Percentiles rank a stretch among this genome's conserved stretches.
phyloP scores from a whole-genome alignment of 2,113 vertebrate species.

The Apteryx owenii region DNA sequence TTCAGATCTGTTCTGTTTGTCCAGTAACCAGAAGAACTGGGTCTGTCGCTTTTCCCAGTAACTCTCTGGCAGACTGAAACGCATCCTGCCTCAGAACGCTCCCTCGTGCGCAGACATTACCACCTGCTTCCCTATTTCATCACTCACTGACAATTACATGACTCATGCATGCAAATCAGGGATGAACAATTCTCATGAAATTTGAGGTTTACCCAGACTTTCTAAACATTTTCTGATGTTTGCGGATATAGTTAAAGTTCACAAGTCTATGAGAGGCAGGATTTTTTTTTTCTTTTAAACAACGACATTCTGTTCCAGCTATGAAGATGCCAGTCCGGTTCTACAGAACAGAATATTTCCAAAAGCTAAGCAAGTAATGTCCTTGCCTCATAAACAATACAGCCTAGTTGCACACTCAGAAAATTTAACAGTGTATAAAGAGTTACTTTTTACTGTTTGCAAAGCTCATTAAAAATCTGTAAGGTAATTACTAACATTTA shows the following conservation, averaged over 20 bases:
- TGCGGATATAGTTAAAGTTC: slow-evolving; percentile 11
- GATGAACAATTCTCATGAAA: slow-evolving; percentile 16
- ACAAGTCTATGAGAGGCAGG: background rate
- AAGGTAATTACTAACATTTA: background rate
- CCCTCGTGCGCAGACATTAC: background rate
- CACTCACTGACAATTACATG: slow-evolving; percentile 49
- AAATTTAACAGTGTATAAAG: background rate
- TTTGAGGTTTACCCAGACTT: slow-evolving; percentile 35
- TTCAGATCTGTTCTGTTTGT: background rate
- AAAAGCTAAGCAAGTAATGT: background rate
- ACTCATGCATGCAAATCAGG: slow-evolving; percentile 48
- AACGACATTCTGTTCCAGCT: background rate
- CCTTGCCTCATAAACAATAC: background rate
- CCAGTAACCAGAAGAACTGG: background rate
- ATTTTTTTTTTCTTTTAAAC: background rate
- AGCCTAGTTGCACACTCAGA: background rate
- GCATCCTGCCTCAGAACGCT: background rate
- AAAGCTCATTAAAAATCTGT: background rate
- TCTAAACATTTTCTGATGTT: slow-evolving; percentile 17
- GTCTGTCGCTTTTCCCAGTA: background rate
- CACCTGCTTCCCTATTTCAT: slow-evolving; percentile 58
- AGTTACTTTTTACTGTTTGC: background rate
- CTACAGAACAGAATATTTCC: background rate
- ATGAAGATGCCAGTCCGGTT: background rate
- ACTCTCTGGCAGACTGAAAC: background rate